phyloP scores from a whole-genome alignment of 1,140 invertebrate genomes.

The Diorhabda elongata region DNA sequence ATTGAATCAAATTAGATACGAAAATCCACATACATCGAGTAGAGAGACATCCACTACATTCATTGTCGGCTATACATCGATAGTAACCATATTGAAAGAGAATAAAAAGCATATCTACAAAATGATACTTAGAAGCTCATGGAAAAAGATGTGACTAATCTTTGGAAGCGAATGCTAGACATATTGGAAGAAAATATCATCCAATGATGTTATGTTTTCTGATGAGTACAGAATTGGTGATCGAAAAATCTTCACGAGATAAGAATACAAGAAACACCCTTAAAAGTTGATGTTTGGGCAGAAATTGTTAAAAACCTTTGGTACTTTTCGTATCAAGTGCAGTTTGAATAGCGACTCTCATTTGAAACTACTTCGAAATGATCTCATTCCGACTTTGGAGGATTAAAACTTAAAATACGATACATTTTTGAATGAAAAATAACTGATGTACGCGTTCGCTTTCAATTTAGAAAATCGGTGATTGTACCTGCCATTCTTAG shows the following conservation, averaged over 20 bases:
- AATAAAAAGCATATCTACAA: neutral
- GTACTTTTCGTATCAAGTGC: neutral
- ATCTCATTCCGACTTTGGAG: neutral
- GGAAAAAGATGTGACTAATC: too few relatives aligned
- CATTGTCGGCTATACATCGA: neutral
- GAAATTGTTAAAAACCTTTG: neutral
- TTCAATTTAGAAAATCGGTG: neutral
- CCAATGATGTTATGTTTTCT: too few relatives aligned
- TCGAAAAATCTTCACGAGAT: neutral
- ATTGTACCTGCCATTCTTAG: neutral
- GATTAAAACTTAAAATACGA: neutral
- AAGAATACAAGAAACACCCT: neutral
- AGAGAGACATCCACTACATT: neutral
- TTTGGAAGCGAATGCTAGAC: too few relatives aligned
- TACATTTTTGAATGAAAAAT: neutral
- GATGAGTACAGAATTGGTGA: neutral
- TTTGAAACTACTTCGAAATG: neutral
- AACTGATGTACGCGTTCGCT: neutral
- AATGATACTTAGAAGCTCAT: neutral
- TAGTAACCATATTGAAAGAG: neutral
- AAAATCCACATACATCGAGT: constrained; percentile 1
- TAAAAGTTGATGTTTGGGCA: neutral
- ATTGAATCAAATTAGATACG: neutral
- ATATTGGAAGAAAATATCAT: too few relatives aligned
- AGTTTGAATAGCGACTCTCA: neutral